These are phyloP conservation scores for Tiliqua scincoides DNA, from an alignment of 2,113 vertebrate genomes.

Conservation along the genomic window DNA sequence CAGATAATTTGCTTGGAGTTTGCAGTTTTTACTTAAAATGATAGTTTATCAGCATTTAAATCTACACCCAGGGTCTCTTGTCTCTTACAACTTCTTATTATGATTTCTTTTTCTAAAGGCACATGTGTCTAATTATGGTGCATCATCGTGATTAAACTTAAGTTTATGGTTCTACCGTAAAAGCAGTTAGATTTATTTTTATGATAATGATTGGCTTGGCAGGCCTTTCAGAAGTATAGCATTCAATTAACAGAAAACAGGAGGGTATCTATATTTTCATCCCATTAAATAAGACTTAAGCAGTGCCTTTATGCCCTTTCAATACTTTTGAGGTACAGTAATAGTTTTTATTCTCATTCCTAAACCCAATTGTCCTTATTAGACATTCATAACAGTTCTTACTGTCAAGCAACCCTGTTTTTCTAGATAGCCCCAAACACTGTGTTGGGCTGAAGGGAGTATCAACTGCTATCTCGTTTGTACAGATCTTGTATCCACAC, in stretches of 20 bases:
- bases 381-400: not conserved
- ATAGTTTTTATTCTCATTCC: not conserved
- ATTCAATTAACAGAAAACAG: slow-evolving; percentile 32
- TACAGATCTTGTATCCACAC: not conserved
- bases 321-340: not conserved
- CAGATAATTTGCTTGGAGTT: not conserved
- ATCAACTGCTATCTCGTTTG: not conserved
- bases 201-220: slow-evolving; percentile 23
- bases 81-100: slow-evolving; percentile 18
- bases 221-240: slow-evolving; percentile 20
- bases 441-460: too few relatives aligned
- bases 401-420: not conserved
- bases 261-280: slow-evolving; percentile 4
- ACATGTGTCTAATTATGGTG: slow-evolving; percentile 1
- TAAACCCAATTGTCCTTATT: not conserved
- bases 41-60: slow-evolving; percentile 25
- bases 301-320: slow-evolving; percentile 19
- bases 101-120: slow-evolving; percentile 27
- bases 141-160: not conserved
- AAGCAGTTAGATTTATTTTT: not conserved
- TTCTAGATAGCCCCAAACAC: not conserved
- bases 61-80: not conserved
- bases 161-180: not conserved
- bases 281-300: not conserved
- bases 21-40: not conserved